Conservation (phyloP, 2,113 vertebrate genomes). For the Tenrec ecaudatus region DNA sequence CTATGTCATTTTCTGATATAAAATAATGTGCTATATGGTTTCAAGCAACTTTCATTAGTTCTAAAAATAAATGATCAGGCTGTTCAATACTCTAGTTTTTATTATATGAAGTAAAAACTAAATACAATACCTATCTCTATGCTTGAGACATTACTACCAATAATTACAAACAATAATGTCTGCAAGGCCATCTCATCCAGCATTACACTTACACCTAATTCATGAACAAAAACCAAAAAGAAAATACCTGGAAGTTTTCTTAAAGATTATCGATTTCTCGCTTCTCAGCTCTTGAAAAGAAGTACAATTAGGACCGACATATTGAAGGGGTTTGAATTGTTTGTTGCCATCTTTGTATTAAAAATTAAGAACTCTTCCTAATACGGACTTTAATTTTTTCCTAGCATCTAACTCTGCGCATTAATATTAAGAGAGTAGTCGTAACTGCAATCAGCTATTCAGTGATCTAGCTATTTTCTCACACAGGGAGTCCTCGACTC, state of each 20-base stretch:
- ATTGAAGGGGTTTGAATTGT: background rate
- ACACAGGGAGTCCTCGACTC: background rate
- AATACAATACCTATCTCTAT: background rate
- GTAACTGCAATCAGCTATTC: conserved; percentile 17
- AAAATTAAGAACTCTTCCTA: conserved; percentile 17
- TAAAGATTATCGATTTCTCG: background rate
- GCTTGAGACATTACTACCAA: background rate
- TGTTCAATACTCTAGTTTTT: background rate
- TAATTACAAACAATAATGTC: conserved; percentile 7
- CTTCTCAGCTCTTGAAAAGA: background rate
- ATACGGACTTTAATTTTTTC: background rate
- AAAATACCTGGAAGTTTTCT: background rate
- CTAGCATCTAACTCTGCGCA: conserved; percentile 35
- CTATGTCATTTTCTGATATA: background rate
- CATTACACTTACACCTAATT: background rate
- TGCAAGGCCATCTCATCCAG: background rate
- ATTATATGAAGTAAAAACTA: background rate
- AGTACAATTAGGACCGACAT: background rate
- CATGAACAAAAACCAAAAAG: background rate
- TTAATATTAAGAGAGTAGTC: conserved; percentile 1
- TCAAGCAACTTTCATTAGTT: background rate
- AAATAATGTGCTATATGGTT: background rate
- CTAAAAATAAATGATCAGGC: conserved; percentile 28
- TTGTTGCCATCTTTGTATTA: conserved; percentile 14
- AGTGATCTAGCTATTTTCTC: conserved; percentile 50